phyloP scores from a whole-genome alignment of 2,888 invertebrate genomes.

The Theodoxus fluviatilis region DNA sequence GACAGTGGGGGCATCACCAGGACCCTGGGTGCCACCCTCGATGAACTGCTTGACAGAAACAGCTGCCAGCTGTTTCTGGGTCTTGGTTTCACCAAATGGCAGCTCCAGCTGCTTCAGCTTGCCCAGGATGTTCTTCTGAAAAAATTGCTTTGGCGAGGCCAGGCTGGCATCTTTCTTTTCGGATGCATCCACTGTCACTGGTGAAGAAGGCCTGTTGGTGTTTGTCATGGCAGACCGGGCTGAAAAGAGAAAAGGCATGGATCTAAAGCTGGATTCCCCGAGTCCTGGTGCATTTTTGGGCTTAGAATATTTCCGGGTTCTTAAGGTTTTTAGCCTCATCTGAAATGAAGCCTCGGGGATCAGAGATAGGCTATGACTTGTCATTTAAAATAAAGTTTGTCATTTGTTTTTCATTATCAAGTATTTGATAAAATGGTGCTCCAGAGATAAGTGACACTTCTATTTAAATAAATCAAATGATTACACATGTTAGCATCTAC shows the following conservation, averaged over 20 bases:
- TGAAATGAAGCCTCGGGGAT: background rate
- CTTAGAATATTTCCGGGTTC: no score
- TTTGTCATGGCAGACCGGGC: background rate
- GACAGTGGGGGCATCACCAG: background rate
- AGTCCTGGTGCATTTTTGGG: no score
- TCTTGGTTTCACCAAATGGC: background rate
- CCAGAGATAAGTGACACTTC: no score
- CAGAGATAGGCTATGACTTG: no score
- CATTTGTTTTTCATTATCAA: no score
- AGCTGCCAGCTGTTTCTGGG: background rate
- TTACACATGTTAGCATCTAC: no score
- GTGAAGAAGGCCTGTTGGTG: background rate
- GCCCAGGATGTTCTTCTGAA: conserved; percentile 24
- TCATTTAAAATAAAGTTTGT: no score
- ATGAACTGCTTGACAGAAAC: conserved; percentile 24
- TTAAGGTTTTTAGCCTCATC: background rate
- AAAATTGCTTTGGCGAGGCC: conserved; percentile 7
- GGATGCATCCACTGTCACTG: no score
- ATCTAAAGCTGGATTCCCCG: no score
- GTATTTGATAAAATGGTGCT: no score
- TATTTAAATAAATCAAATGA: no score
- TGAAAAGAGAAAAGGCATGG: background rate
- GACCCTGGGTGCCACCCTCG: conserved; percentile 6
- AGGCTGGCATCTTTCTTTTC: no score
- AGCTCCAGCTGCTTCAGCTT: conserved; percentile 23